Conservation (phyloP, 2,113 vertebrate genomes). For the Phodopus roborovskii region DNA sequence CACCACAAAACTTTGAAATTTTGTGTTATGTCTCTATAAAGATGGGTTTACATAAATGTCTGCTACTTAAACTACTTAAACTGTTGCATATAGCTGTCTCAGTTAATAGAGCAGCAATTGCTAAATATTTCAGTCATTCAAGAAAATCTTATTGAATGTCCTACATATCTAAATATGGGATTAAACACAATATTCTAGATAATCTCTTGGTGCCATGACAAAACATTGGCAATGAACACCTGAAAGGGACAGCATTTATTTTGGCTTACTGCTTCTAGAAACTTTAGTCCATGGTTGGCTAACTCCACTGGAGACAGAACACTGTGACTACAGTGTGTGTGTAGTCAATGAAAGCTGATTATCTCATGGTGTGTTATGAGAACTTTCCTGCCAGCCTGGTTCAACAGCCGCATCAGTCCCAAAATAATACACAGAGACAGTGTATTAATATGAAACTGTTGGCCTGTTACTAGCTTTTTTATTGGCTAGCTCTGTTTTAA, state of each 20-base stretch:
- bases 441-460: too few species aligned
- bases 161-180: not conserved
- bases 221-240: not conserved
- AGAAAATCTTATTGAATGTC: not conserved
- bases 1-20: constrained; percentile 39
- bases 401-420: too few species aligned
- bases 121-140: not conserved
- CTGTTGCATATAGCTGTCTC: not conserved
- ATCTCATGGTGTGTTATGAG: too few species aligned
- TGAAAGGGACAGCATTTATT: not conserved
- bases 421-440: too few species aligned
- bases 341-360: not conserved
- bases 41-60: not conserved
- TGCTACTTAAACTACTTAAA: not conserved
- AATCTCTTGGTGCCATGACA: not conserved
- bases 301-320: not conserved
- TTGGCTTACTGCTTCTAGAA: not conserved
- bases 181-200: not conserved
- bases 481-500: too few species aligned
- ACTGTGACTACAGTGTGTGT: too few species aligned
- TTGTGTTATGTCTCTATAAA: not conserved
- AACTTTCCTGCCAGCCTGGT: too few species aligned
- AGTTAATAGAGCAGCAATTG: not conserved
- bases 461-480: too few species aligned
- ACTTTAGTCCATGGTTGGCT: not conserved